Evolutionary conservation across 2,888 invertebrate genomes (phyloP), one percentile per base, ranked within the genome.

Genomic region (Gasteruption jaculator): DNA sequence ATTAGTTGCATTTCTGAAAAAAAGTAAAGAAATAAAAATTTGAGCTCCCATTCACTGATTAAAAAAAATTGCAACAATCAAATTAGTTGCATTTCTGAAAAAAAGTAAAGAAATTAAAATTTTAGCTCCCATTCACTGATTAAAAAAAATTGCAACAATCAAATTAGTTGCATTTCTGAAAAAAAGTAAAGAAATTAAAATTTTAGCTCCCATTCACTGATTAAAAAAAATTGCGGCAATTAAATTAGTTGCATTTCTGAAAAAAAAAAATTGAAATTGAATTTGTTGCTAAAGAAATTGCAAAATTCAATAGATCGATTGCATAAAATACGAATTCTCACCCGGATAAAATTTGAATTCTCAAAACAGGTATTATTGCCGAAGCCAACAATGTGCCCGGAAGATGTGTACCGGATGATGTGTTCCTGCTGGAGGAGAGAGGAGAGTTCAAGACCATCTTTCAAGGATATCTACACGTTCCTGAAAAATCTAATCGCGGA

Each of bases 381-480:
- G 54, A 80, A 83, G 57, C 89, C 89, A 27, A 77, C 79, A 37
- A 80, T 85, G 46, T 89, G 88, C 68, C 84, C 87, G 10, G 75
- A 80, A 12, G 82, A 84, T 55, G 80, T 89, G 33, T 87, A 88
- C 72, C 79, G 82, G 51, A 73, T 87, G 50, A 83, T 87, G 84
- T 78, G 80, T 60, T 79, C 80, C 57, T 87, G 81, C 61, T 81
- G 81, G 81, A 75, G 74, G 56, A 69, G 79, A 54, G 79, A 80
- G 60, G 79, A 80, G 54, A 67, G 71, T 24, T 68, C 74, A 37
- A 69, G 81, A 53, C 81, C 81, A 27, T 77, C 76, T 12, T 81
- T 81, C 65, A 79, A 78, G 61, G 76, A 86, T 56, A 82, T 90
- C 57, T 80, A 83, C 65, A 73, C 79, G 54, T 82, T 82, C 57